Percentiles rank a stretch among this genome's conserved stretches.
Conservation (phyloP, 92 coral and sea anemone genomes). For the Palythoa grandiflora region DNA sequence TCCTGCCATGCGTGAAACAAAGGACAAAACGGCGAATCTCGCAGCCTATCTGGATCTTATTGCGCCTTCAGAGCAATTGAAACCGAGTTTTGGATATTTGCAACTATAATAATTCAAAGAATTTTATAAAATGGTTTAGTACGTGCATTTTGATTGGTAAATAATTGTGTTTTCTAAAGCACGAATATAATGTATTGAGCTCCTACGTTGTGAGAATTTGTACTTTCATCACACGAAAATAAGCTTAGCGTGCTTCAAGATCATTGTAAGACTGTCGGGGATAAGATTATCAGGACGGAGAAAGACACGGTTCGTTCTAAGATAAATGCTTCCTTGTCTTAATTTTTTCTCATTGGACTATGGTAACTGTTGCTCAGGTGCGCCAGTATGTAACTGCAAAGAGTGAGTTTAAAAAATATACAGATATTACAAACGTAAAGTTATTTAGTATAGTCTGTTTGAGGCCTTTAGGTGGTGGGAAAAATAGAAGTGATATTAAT, state of each 20-base stretch:
- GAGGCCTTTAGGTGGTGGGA: conserved; percentile 12
- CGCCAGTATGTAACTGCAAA: conserved; percentile 20
- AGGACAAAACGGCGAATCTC: not conserved
- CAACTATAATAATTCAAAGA: not conserved
- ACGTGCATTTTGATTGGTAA: too few species aligned
- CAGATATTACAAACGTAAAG: too few species aligned
- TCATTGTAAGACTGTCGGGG: conserved; percentile 51
- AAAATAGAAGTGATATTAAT: not conserved
- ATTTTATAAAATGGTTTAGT: too few species aligned
- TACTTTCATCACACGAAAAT: too few species aligned
- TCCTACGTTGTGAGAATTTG: conserved; percentile 40
- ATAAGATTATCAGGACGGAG: conserved; percentile 60
- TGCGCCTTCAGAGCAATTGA: not conserved
- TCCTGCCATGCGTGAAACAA: too few species aligned
- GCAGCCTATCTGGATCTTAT: too few species aligned
- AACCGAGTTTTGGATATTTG: not conserved
- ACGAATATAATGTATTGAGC: not conserved
- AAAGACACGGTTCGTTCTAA: conserved; percentile 52
- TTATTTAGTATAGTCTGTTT: conserved; percentile 19
- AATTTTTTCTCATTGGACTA: not conserved
- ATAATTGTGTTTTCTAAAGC: conserved; percentile 47
- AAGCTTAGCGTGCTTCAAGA: too few species aligned
- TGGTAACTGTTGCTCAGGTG: conserved; percentile 17
- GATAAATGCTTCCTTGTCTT: conserved; percentile 28
- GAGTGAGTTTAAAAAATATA: too few species aligned